A percentile compares a stretch with the other conserved stretches of the same genome.
These are phyloP conservation scores for Dorcus parallelipipedus DNA, from an alignment of 2,888 invertebrate species.

Conservation along the genomic window DNA sequence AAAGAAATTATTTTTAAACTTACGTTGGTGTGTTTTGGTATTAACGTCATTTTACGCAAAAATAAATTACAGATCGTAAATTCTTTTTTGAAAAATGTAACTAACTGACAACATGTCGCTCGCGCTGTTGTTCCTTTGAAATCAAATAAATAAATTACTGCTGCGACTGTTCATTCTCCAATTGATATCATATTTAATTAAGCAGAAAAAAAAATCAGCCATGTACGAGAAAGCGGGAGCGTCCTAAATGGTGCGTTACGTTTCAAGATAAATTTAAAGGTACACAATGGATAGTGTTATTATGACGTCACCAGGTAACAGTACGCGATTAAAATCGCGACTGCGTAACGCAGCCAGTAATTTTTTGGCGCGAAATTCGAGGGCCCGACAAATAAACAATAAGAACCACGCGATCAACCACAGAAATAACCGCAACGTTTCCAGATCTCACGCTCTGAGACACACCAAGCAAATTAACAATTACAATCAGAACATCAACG, in stretches of 20 bases:
- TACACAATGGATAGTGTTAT: slow-evolving; percentile 52
- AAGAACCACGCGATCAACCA: slow-evolving; percentile 21
- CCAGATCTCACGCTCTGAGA: slow-evolving; percentile 13
- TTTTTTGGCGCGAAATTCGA: slow-evolving; percentile 25
- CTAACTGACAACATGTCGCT: too few relatives aligned
- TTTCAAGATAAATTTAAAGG: neutral
- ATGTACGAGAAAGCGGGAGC: too few relatives aligned
- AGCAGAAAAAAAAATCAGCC: too few relatives aligned
- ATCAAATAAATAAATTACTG: too few relatives aligned
- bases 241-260: too few relatives aligned
- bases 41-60: neutral
- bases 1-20: slow-evolving; percentile 20
- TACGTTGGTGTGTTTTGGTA: slow-evolving; percentile 14
- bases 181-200: too few relatives aligned
- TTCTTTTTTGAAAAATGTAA: too few relatives aligned
- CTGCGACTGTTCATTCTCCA: too few relatives aligned
- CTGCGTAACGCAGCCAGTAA: slow-evolving; percentile 46
- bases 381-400: slow-evolving; percentile 14
- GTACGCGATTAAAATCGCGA: slow-evolving; percentile 44
- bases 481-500: slow-evolving; percentile 13
- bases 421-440: slow-evolving; percentile 20
- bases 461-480: slow-evolving; percentile 21
- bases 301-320: slow-evolving; percentile 52
- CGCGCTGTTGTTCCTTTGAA: too few relatives aligned
- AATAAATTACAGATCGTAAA: too few relatives aligned